These are phyloP conservation scores for Casuarius casuarius DNA, from an alignment of 2,113 vertebrate genomes.

Conservation along the genomic window DNA sequence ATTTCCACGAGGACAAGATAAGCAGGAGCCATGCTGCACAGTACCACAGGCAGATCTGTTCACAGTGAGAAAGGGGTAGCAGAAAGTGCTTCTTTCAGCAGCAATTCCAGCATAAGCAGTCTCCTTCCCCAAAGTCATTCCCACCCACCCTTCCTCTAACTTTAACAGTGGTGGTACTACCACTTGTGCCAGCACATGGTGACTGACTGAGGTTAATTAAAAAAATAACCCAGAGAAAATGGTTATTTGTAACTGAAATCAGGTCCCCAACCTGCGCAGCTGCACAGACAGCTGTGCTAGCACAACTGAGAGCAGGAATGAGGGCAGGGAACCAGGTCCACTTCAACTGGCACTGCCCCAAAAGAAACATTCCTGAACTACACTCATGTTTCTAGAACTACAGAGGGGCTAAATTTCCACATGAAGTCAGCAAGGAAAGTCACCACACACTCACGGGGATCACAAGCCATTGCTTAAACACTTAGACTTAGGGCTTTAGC, in stretches of 20 bases:
- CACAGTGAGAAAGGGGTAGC: too few relatives aligned
- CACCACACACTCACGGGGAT: fast-evolving
- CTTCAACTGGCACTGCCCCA: not conserved
- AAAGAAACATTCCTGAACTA: not conserved
- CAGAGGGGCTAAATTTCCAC: not conserved
- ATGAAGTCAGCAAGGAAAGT: not conserved
- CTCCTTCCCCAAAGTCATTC: not conserved
- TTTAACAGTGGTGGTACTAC: not conserved
- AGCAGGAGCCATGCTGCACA: not conserved
- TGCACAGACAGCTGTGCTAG: not conserved
- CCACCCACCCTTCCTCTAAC: not conserved
- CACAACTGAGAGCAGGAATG: not conserved
- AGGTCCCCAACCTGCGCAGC: not conserved
- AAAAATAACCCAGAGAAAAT: not conserved
- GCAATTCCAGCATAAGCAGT: not conserved
- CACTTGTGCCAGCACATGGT: not conserved
- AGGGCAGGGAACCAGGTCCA: not conserved
- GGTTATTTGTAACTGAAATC: not conserved
- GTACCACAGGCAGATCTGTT: not conserved
- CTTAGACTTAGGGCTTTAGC: not conserved
- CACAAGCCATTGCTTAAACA: not conserved
- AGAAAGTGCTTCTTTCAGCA: too few relatives aligned
- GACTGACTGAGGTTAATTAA: not conserved
- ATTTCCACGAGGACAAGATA: not conserved
- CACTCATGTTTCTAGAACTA: not conserved